phyloP scores from a whole-genome alignment of 2,113 vertebrate genomes.

The Sitta europaea region DNA sequence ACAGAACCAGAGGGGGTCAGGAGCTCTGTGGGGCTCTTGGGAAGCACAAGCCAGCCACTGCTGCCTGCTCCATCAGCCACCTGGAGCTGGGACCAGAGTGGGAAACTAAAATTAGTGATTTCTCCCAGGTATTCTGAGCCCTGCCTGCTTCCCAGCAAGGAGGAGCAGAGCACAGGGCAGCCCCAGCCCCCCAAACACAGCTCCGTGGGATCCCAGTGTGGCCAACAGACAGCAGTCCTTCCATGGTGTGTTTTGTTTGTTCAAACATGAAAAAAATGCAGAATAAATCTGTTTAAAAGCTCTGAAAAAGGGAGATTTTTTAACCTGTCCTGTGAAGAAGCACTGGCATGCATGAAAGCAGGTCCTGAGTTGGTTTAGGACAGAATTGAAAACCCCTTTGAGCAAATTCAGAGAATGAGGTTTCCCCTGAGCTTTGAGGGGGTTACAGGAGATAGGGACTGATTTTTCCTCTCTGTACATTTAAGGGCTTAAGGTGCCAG shows the following conservation, averaged over 20 bases:
- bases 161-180: neutral
- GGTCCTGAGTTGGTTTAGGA: neutral
- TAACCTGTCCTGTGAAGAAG: neutral
- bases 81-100: neutral
- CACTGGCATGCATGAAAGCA: neutral
- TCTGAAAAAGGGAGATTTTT: neutral
- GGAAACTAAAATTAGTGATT: neutral
- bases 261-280: neutral
- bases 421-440: neutral
- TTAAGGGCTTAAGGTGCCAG: neutral
- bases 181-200: neutral
- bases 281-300: neutral
- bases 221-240: neutral
- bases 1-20: neutral
- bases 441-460: neutral
- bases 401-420: neutral
- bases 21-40: neutral
- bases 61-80: accelerated
- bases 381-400: neutral
- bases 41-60: neutral
- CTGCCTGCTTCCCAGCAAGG: neutral
- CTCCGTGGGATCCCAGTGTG: neutral
- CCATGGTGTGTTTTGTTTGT: neutral
- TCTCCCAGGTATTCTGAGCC: neutral
- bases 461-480: neutral